Base-by-base conservation (phyloP, 2,888 invertebrate species). In the Oxytorus armatus region DNA sequence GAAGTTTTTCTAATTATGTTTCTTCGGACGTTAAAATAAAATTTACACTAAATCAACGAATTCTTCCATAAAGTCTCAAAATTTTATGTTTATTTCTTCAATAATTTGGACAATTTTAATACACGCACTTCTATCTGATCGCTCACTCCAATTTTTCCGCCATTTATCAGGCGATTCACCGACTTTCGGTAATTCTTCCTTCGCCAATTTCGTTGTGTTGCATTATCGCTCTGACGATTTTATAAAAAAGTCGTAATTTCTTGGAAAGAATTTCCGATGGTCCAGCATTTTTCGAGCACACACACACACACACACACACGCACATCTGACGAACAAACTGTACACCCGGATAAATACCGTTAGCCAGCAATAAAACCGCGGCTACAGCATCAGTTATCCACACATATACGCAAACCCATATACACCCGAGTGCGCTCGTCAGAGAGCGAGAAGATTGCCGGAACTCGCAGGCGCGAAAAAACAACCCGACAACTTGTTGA, bases 311-410 rank as follows among this genome's bases (percentile, higher is more conserved):
- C n/a, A n/a, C n/a, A n/a, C n/a, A n/a, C n/a, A n/a, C n/a, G n/a
- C n/a, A n/a, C n/a, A n/a, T n/a, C n/a, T n/a, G n/a, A n/a, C n/a
- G n/a, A n/a, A n/a, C n/a, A n/a, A 23, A 47, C 68, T 25, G 18
- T 39, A 44, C 44, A 23, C 39, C 25, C 53, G 61, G 47, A 61
- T 33, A 69, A 47, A 74, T 87, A 88, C 88, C 88, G 88, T 88
- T 88, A 79, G 18, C 11, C 61, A 68, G 79, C 65, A 80, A 36
- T 18, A 55, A 42, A 21, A 44, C 14, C 44, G 47, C 61, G 39
- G 44, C 49, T 33, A 59, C 42, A 44, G 59, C 44, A 57, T 33
- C 33, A 29, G 25, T 36, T 16, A 42, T 23, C 44, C 10, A 7
- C 21, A 23, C 36, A 36, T 23, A 59, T 29, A 21, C 18, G 14